phyloP scores from a whole-genome alignment of 2,888 invertebrate genomes.

The Drosophila multiciliata region DNA sequence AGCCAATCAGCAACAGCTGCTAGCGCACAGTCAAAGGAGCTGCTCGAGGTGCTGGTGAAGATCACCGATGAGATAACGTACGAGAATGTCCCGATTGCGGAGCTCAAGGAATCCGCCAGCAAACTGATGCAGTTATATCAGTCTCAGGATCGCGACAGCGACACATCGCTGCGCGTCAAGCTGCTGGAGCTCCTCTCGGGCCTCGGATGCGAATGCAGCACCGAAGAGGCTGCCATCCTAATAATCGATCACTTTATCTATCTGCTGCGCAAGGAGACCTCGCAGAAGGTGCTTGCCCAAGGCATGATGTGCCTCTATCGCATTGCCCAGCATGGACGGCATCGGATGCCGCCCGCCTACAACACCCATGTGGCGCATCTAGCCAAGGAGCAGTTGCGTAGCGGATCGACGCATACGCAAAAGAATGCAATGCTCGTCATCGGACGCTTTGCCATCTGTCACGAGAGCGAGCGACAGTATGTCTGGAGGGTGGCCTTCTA shows the following conservation, averaged over 20 bases:
- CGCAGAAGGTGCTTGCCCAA: conserved; percentile 84
- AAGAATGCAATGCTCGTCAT: conserved; percentile 84
- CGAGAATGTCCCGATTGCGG: conserved; percentile 69
- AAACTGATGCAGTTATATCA: conserved; percentile 82
- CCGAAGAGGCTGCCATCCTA: conserved; percentile 75
- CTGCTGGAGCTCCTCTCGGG: conserved; percentile 81
- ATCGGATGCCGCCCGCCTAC: conserved; percentile 77
- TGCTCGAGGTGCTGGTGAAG: conserved; percentile 81
- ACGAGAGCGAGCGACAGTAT: conserved; percentile 87
- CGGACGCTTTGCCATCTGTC: conserved; percentile 84
- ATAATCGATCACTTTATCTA: conserved; percentile 83
- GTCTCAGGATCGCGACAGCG: conserved; percentile 78
- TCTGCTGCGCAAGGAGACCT: conserved; percentile 82
- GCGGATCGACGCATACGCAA: conserved; percentile 84
- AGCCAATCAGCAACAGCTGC: not conserved
- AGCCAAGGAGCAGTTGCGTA: conserved; percentile 82
- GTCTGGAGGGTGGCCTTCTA: conserved; percentile 93
- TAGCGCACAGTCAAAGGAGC: conserved; percentile 61
- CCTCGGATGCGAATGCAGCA: conserved; percentile 75
- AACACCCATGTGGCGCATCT: conserved; percentile 83
- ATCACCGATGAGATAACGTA: conserved; percentile 82
- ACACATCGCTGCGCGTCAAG: conserved; percentile 81
- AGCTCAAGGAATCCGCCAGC: conserved; percentile 77
- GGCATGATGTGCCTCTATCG: conserved; percentile 83
- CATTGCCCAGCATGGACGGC: conserved; percentile 78